These are phyloP conservation scores for Lepidurus apus DNA, from an alignment of 1,140 invertebrate species.

Conservation along the genomic window DNA sequence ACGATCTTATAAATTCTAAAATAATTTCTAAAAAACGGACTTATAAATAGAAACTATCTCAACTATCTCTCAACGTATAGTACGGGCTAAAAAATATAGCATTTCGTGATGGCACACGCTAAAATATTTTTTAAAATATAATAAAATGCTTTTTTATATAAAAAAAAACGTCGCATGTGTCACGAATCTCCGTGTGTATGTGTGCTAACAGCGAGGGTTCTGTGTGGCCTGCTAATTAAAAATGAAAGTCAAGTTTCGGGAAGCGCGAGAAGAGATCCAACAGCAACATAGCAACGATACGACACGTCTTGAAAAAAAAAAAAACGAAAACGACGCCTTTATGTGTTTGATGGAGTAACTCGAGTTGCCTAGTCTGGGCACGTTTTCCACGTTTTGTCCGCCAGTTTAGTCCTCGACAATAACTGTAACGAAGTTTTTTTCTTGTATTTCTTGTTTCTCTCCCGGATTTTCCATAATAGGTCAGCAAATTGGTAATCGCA, in stretches of 20 bases:
- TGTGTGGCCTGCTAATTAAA: neutral
- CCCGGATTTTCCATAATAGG: no score
- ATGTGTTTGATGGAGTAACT: neutral
- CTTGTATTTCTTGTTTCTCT: no score
- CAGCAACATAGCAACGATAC: neutral
- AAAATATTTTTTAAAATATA: no score
- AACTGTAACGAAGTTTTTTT: no score
- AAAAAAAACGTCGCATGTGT: neutral
- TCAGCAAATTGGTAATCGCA: no score
- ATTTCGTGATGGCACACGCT: no score
- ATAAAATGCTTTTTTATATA: no score
- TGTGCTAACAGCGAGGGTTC: neutral
- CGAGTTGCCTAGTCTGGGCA: neutral
- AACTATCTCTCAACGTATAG: no score
- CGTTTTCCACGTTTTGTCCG: neutral
- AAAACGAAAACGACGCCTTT: neutral
- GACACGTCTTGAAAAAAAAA: neutral
- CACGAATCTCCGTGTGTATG: neutral
- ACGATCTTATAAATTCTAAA: no score
- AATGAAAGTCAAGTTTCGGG: neutral
- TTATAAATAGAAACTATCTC: no score
- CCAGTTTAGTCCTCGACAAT: neutral
- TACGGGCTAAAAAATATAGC: no score
- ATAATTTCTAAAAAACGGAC: no score
- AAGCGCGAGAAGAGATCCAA: neutral